Percentiles rank a stretch among this genome's conserved stretches.
phyloP scores from a whole-genome alignment of 2,797 vertebrate genomes.

The Anguilla anguilla region DNA sequence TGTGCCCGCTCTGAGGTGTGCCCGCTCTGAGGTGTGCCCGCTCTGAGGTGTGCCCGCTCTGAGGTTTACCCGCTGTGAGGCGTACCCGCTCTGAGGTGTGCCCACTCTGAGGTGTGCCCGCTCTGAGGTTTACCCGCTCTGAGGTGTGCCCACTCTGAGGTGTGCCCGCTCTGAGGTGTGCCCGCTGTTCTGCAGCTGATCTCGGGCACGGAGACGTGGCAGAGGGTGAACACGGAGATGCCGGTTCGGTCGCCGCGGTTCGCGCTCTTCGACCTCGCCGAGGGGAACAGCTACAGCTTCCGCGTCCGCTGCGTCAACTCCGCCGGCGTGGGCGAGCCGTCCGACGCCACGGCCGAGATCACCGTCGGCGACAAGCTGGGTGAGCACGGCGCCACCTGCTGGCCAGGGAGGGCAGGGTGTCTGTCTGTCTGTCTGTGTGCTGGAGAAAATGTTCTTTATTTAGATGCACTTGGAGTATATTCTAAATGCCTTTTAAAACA shows the following conservation, averaged over 20 bases:
- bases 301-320: constrained; percentile 96
- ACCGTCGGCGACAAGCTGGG: constrained; percentile 90
- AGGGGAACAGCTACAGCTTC: constrained; percentile 92
- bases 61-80: neutral
- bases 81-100: neutral
- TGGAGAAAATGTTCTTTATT: no score
- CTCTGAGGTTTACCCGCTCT: neutral
- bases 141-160: neutral
- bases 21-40: neutral
- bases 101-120: neutral
- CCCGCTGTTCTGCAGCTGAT: constrained; percentile 72
- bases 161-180: neutral
- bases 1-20: no score
- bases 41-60: neutral
- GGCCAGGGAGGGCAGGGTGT: no score
- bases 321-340: constrained; percentile 87
- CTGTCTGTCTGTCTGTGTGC: neutral
- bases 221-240: constrained; percentile 93
- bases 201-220: constrained; percentile 87
- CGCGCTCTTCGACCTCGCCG: constrained; percentile 92
- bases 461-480: neutral
- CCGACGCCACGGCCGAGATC: constrained; percentile 80
- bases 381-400: constrained; percentile 60
- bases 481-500: no score
- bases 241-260: constrained; percentile 96